Percentiles rank a stretch among this genome's conserved stretches.
Conservation (phyloP, 1,140 invertebrate genomes). For the Halictus rubicundus region DNA sequence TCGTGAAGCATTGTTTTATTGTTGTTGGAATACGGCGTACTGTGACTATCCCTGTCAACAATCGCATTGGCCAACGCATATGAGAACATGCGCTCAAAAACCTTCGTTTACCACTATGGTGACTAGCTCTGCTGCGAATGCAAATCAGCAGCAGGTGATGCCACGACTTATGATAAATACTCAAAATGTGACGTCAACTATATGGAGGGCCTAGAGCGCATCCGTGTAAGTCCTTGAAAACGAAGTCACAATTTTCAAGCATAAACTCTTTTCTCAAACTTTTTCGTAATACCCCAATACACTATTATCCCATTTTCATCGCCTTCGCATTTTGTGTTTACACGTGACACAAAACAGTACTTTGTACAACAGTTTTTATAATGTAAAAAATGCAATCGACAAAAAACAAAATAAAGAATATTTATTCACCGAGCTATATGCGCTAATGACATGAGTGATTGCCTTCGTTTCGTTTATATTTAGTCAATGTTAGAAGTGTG, state of each 20-base stretch:
- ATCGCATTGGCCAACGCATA: constrained; percentile 85
- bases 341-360: constrained; percentile 3
- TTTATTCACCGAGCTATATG: constrained; percentile 3
- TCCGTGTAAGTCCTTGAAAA: constrained; percentile 52
- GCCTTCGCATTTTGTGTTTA: constrained; percentile 5
- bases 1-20: constrained; percentile 94
- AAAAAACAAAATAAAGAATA: constrained; percentile 30
- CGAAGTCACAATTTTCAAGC: constrained; percentile 27
- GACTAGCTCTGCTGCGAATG: constrained; percentile 44
- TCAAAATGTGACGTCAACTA: constrained; percentile 57
- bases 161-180: constrained; percentile 69
- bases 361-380: constrained; percentile 37
- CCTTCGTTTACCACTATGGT: constrained; percentile 47
- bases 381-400: constrained; percentile 14
- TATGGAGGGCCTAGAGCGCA: constrained; percentile 65
- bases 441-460: too few relatives aligned
- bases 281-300: constrained; percentile 34
- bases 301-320: constrained; percentile 38
- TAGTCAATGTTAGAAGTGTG: too few relatives aligned
- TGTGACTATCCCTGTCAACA: constrained; percentile 93
- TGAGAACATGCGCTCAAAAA: constrained; percentile 77
- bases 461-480: too few relatives aligned
- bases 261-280: constrained; percentile 24
- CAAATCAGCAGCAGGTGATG: constrained; percentile 66
- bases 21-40: constrained; percentile 97